Evolutionary conservation across 2,888 invertebrate genomes (phyloP).

Genomic region (Microchrysa polita): DNA sequence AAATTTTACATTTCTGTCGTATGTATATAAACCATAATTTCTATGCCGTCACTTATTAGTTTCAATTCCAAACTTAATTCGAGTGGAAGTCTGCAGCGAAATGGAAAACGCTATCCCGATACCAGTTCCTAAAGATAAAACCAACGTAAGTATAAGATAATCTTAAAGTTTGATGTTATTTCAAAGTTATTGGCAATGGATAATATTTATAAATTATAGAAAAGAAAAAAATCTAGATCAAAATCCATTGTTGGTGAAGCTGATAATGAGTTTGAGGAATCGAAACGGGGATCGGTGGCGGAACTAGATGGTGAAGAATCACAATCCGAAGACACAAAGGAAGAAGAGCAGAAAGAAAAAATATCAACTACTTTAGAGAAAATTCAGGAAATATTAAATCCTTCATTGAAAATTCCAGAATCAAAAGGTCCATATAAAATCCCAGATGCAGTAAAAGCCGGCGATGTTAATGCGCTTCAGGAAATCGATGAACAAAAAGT

Average conservation of each 20-base stretch:
- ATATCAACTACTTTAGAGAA: slow-evolving; percentile 61
- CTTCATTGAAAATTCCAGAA: slow-evolving; percentile 60
- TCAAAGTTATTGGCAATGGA: slow-evolving; percentile 12
- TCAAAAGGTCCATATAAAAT: slow-evolving; percentile 59
- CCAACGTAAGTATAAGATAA: slow-evolving; percentile 30
- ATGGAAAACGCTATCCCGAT: slow-evolving; percentile 46
- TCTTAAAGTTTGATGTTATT: too few species aligned
- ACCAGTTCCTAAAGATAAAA: slow-evolving; percentile 41
- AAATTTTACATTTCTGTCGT: neutral
- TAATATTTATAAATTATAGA: slow-evolving; percentile 18
- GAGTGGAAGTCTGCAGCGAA: neutral
- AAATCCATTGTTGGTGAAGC: neutral
- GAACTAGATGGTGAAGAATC: neutral
- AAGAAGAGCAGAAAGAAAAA: slow-evolving; percentile 53
- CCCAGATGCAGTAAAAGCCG: slow-evolving; percentile 59
- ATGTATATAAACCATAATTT: slow-evolving; percentile 24
- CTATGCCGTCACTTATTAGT: neutral
- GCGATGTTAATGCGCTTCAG: slow-evolving; percentile 66
- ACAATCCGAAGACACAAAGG: slow-evolving; percentile 48
- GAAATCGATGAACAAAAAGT: slow-evolving; percentile 71
- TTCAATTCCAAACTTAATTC: neutral
- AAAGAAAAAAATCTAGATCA: slow-evolving; percentile 14
- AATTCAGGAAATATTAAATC: slow-evolving; percentile 64
- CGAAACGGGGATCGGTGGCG: slow-evolving; percentile 25
- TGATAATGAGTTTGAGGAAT: neutral